Base-by-base conservation (phyloP, 2,797 vertebrate species). In the Ctenosaura bakeri region DNA sequence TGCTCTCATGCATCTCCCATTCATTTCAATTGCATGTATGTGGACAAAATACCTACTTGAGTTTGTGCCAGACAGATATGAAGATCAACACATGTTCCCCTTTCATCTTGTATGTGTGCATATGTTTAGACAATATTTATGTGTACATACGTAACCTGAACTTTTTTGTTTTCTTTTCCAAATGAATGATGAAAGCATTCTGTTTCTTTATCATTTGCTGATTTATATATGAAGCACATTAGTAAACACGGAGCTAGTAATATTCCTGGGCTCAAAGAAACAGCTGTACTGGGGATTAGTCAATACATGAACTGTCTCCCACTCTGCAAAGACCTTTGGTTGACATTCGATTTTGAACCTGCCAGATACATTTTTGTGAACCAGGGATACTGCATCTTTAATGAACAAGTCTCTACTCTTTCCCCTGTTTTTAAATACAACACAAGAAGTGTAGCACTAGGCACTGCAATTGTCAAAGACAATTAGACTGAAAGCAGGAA, bases 301-400 rank as follows among this genome's bases (percentile, higher is more conserved):
- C 97, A 96, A 96, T 96, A 96, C 95, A 96, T 96, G 96, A 97
- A 97, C 96, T 96, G 95, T 93, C 96, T 97, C 97, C 95, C 96
- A 96, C 96, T 97, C 96, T 95, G 96, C 96, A 96, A 96, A 97
- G 97, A 97, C 97, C 97, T 97, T 97, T 97, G 97, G 97, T 97
- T 98, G 97, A 97, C 97, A 97, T 98, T 97, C 96, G 97, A 97
- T 97, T 97, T 97, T 97, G 97, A 97, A 98, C 97, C 97, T 97
- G 97, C 97, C 97, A 98, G 97, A 97, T 97, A 96, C 96, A 95
- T 98, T 97, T 97, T 97, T 97, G 97, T 96, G 97, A 97, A 97
- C 97, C 97, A 96, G 96, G 96, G 95, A 97, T 97, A 93, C 97
- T 98, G 97, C 97, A 97, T 97, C 97, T 97, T 98, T 98, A 98